phyloP scores from a whole-genome alignment of 2,888 invertebrate genomes.

The Hypsopygia costalis region DNA sequence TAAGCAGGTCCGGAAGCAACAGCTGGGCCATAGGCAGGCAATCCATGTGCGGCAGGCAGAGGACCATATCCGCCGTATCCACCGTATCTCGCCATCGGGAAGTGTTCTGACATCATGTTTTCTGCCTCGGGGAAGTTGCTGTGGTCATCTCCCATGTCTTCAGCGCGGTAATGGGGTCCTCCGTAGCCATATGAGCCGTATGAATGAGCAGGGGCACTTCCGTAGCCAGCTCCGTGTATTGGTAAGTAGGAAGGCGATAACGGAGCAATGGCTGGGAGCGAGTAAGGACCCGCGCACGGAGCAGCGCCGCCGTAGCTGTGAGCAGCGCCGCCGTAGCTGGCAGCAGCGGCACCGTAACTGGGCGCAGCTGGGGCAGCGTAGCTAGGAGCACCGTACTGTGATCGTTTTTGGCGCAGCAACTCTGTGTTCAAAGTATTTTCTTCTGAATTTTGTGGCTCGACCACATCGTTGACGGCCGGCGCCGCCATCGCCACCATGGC shows the following conservation, averaged over 20 bases:
- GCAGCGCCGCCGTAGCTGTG: slow-evolving; percentile 12
- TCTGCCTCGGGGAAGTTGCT: slow-evolving; percentile 58
- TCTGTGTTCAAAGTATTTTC: slow-evolving; percentile 21
- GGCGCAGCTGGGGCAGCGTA: slow-evolving; percentile 15
- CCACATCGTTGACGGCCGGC: slow-evolving; percentile 26
- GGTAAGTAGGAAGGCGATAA: slow-evolving; percentile 14
- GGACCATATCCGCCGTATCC: slow-evolving; percentile 25
- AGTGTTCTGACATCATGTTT: slow-evolving; percentile 35
- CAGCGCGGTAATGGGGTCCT: slow-evolving; percentile 40
- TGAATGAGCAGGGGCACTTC: slow-evolving; percentile 20
- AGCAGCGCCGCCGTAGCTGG: too few relatives aligned
- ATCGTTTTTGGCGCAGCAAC: slow-evolving; percentile 35
- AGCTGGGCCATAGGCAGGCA: slow-evolving; percentile 19
- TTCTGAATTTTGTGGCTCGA: slow-evolving; percentile 16
- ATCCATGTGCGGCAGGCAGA: slow-evolving; percentile 16
- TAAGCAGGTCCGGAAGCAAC: slow-evolving; percentile 35
- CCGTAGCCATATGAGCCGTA: slow-evolving; percentile 27
- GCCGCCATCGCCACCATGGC: slow-evolving; percentile 32
- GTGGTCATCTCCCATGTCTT: slow-evolving; percentile 31
- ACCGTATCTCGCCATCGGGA: slow-evolving; percentile 41
- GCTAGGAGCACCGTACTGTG: slow-evolving; percentile 25
- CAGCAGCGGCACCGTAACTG: slow-evolving; percentile 8
- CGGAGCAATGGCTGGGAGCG: slow-evolving; percentile 33
- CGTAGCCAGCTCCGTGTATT: slow-evolving; percentile 16
- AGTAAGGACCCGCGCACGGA: slow-evolving; percentile 44